Percentiles rank a stretch among this genome's conserved stretches.
These are phyloP conservation scores for Sula dactylatra DNA, from an alignment of 2,113 vertebrate genomes.

Conservation along the genomic window DNA sequence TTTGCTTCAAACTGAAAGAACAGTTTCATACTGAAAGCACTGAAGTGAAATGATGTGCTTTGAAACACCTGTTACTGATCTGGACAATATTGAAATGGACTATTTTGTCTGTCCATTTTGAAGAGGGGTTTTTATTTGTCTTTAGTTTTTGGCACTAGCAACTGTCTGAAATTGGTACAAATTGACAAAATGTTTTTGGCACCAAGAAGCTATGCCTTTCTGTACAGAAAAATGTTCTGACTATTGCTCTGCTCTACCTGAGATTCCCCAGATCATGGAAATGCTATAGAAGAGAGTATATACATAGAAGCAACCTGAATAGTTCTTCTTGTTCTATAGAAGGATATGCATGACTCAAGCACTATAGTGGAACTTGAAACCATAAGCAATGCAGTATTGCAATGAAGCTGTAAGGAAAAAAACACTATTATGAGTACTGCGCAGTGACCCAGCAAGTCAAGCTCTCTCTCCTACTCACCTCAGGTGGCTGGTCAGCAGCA, in stretches of 20 bases:
- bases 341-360: neutral
- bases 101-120: neutral
- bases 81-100: neutral
- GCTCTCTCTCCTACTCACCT: constrained; percentile 29
- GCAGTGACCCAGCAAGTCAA: neutral
- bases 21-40: neutral
- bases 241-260: neutral
- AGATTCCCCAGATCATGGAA: neutral
- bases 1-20: neutral
- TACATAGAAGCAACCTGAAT: neutral
- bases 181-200: neutral
- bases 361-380: neutral
- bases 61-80: neutral
- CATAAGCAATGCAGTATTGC: neutral
- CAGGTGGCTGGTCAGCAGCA: constrained; percentile 36
- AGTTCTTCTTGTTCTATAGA: neutral
- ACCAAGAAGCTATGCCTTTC: neutral
- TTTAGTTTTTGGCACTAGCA: neutral
- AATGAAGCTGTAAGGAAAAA: neutral
- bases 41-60: neutral
- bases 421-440: neutral
- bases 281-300: neutral
- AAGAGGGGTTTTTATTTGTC: neutral
- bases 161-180: neutral
- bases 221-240: neutral